phyloP scores from a whole-genome alignment of 2,113 vertebrate genomes.

The Pelusios castaneus region DNA sequence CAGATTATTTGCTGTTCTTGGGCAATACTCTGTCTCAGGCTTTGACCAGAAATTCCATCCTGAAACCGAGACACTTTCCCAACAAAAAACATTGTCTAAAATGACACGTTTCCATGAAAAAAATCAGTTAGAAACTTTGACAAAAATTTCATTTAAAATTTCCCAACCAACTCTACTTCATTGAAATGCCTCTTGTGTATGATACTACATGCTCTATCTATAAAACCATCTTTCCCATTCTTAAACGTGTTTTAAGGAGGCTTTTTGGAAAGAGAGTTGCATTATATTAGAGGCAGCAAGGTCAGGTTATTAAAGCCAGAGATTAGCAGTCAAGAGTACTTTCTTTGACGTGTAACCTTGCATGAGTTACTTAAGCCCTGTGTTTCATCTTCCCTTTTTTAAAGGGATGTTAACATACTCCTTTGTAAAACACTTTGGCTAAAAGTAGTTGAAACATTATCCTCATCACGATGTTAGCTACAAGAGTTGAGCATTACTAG shows the following conservation, averaged over 20 bases:
- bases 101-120: background rate
- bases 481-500: background rate
- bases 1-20: background rate
- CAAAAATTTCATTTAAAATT: background rate
- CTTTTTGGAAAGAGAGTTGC: background rate
- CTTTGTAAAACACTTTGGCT: background rate
- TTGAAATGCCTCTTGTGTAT: background rate
- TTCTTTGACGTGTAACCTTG: background rate
- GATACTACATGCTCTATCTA: background rate
- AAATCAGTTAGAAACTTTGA: background rate
- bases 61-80: background rate
- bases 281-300: background rate
- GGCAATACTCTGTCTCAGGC: background rate
- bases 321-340: conserved; percentile 1
- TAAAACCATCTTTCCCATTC: background rate
- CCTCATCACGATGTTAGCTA: background rate
- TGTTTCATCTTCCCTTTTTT: background rate
- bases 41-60: background rate
- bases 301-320: background rate
- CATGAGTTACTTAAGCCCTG: background rate
- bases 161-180: background rate
- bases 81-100: background rate
- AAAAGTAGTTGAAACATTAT: background rate
- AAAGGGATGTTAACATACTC: background rate
- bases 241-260: background rate